Evolutionary conservation across 1,140 invertebrate genomes (phyloP), one percentile per base, ranked within the genome.

Genomic region (Rhyacophila brunnea): DNA sequence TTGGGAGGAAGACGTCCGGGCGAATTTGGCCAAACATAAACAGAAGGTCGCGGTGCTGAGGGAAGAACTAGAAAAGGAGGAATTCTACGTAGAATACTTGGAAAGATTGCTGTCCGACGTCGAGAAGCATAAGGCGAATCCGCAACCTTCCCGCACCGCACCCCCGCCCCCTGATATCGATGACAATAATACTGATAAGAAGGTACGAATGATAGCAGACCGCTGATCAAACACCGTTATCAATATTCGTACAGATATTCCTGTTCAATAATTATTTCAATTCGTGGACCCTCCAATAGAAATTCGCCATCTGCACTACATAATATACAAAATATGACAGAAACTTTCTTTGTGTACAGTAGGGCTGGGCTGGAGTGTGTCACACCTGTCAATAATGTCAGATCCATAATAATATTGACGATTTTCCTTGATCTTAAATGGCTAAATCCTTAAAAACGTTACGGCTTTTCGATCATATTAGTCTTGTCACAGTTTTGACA

Each of bases 1-100:
- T 72, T 94, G 91, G 91, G 91, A 92, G 71, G 90, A 92, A 75
- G 90, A 93, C 83, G 91, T 94, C 62, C 83, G 90, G 68, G 88
- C 88, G 48, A 93, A 93, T 79, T 82, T 95, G 60, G 83, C 87
- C 64, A 92, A 91, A 77, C 92, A 95, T 80, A 90, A 90, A 80
- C 83, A 90, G 69, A 88, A 88, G 80, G 89, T 93, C 48, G 77
- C 80, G 45, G 81, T 87, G 59, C 81, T 94, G 44, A 85, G 85
- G 70, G 89, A 92, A 69, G 91, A 93, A 74, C 75, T 94, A 23
- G 89, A 93, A 68, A 91, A 93, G 70, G 92, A 94, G 76, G 88
- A 92, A 69, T 89, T 92, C 68, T 94, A 94, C 68, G 91, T 94
- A 6, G 89, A 92, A 71, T 94, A 93, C 76, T 79, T 95, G 63